Percentiles rank a stretch among this genome's conserved stretches.
Evolutionary conservation across 2,888 invertebrate genomes (phyloP).

Genomic region (Lycocerus yunnanus): DNA sequence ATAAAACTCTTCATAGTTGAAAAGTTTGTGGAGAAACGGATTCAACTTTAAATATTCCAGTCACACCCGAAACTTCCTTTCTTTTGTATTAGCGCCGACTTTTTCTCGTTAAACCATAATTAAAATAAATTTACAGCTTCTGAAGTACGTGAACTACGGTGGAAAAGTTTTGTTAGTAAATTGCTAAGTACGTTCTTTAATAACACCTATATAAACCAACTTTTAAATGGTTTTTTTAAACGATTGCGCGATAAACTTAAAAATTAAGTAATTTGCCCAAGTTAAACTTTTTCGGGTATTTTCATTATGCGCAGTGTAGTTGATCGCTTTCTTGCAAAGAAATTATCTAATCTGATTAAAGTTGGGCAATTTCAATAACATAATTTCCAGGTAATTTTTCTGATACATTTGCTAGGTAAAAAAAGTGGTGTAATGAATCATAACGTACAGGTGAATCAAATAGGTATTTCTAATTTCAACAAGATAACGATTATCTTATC

Average conservation of each 20-base stretch:
- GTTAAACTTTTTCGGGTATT: constrained; percentile 25
- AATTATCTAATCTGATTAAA: constrained; percentile 48
- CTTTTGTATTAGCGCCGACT: constrained; percentile 48
- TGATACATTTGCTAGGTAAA: neutral
- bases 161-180: constrained; percentile 37
- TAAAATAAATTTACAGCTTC: constrained; percentile 51
- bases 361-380: constrained; percentile 9
- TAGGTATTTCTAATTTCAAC: constrained; percentile 17
- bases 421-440: neutral
- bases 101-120: constrained; percentile 53
- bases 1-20: neutral
- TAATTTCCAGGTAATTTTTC: neutral
- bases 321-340: constrained; percentile 44
- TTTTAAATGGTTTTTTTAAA: constrained; percentile 37
- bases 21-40: constrained; percentile 14
- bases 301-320: constrained; percentile 37
- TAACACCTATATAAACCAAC: constrained; percentile 33
- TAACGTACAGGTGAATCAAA: constrained; percentile 28
- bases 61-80: constrained; percentile 47
- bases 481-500: constrained; percentile 32
- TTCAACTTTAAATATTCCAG: constrained; percentile 37
- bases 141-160: constrained; percentile 36
- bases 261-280: constrained; percentile 43
- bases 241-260: constrained; percentile 40
- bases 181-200: constrained; percentile 37